Percentiles rank a stretch among this genome's conserved stretches.
Conservation (phyloP, 2,113 vertebrate genomes). For the Otocyon megalotis region DNA sequence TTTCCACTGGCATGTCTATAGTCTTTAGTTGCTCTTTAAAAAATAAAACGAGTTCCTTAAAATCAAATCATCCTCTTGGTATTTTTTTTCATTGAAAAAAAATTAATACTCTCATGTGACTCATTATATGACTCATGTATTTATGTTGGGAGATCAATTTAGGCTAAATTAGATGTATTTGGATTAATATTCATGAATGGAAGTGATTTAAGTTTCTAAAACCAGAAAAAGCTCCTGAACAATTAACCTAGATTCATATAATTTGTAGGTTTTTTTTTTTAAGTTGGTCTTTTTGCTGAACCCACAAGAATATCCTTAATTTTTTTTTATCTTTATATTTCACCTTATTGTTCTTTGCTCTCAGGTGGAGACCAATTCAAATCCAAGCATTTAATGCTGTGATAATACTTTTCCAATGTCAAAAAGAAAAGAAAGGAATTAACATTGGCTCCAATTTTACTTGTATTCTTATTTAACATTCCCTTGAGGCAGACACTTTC, state of each 20-base stretch:
- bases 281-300: conserved; percentile 56
- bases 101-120: conserved; percentile 43
- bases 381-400: neutral
- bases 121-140: conserved; percentile 61
- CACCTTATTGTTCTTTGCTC: conserved; percentile 33
- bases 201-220: conserved; percentile 67
- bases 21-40: neutral
- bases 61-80: neutral
- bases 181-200: conserved; percentile 71
- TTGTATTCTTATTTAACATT: conserved; percentile 54
- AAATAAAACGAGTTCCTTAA: conserved; percentile 26
- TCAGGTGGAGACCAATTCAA: conserved; percentile 42
- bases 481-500: conserved; percentile 30
- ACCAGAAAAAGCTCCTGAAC: conserved; percentile 52
- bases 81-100: conserved; percentile 25
- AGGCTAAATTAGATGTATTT: conserved; percentile 63
- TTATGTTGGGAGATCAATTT: conserved; percentile 52
- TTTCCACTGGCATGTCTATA: neutral
- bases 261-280: conserved; percentile 64
- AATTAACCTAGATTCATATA: conserved; percentile 74
- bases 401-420: conserved; percentile 36
- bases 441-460: conserved; percentile 53
- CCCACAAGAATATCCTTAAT: conserved; percentile 28
- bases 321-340: neutral
- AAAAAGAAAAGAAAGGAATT: conserved; percentile 63